A percentile compares a stretch with the other conserved stretches of the same genome.
Conservation (phyloP, 2,797 vertebrate species). For the Rhinatrema bivittatum region DNA sequence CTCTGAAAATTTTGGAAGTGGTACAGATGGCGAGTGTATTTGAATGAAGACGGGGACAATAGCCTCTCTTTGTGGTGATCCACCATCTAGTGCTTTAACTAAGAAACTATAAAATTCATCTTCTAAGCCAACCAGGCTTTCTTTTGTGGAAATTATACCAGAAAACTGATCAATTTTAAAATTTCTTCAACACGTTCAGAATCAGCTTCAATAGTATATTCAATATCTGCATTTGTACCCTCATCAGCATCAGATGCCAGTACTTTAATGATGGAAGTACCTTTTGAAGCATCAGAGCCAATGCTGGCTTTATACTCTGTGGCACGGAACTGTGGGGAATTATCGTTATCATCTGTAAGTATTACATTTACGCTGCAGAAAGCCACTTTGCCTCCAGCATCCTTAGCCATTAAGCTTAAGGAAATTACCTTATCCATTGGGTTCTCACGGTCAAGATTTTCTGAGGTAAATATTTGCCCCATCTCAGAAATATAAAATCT, state of each 20-base stretch:
- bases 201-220: constrained; percentile 81
- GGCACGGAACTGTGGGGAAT: constrained; percentile 90
- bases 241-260: constrained; percentile 90
- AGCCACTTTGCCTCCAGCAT: constrained; percentile 87
- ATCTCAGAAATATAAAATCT: constrained; percentile 81
- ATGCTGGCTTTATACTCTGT: constrained; percentile 80
- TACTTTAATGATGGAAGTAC: constrained; percentile 78
- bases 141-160: constrained; percentile 85
- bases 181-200: constrained; percentile 82
- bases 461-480: constrained; percentile 81
- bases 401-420: constrained; percentile 83
- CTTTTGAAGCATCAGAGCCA: constrained; percentile 73
- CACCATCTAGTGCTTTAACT: constrained; percentile 81
- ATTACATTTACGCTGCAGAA: constrained; percentile 91
- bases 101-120: constrained; percentile 84
- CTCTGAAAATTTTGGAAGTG: constrained; percentile 80
- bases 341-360: constrained; percentile 93
- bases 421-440: constrained; percentile 82
- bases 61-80: constrained; percentile 73
- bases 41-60: constrained; percentile 79
- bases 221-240: constrained; percentile 89
- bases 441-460: constrained; percentile 88
- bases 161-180: constrained; percentile 82
- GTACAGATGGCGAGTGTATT: constrained; percentile 77
- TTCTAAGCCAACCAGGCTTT: constrained; percentile 94